Conservation (phyloP, 2,888 invertebrate species). For the Selenia dentaria region DNA sequence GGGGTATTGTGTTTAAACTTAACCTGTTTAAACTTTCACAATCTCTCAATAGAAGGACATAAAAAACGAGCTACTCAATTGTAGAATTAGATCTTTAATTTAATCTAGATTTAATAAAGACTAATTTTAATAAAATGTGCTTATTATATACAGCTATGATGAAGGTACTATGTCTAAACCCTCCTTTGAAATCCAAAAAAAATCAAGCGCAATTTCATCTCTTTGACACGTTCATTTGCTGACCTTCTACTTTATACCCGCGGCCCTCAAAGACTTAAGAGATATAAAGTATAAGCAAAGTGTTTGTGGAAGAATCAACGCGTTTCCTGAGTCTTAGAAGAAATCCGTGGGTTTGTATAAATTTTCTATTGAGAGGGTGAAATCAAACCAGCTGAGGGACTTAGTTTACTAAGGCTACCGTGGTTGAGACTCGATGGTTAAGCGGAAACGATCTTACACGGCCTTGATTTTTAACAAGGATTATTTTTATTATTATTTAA, state of each 20-base stretch:
- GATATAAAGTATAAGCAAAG: conserved; percentile 14
- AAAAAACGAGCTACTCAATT: too few species aligned
- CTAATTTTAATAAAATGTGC: too few species aligned
- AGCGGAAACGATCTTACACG: conserved; percentile 2
- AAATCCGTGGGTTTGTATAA: conserved; percentile 9
- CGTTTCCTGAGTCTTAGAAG: conserved; percentile 5
- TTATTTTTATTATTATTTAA: too few species aligned
- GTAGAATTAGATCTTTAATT: too few species aligned
- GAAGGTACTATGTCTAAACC: background rate
- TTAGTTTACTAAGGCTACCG: conserved; percentile 4
- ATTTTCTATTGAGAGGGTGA: conserved; percentile 17
- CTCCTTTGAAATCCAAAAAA: background rate
- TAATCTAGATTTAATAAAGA: too few species aligned
- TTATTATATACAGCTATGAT: too few species aligned
- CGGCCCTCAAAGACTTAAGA: background rate
- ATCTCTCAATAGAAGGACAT: too few species aligned
- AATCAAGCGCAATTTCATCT: background rate
- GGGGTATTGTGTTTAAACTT: too few species aligned
- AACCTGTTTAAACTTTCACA: too few species aligned
- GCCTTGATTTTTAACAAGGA: too few species aligned
- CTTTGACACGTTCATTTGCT: background rate
- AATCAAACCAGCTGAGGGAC: conserved; percentile 10
- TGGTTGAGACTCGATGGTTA: background rate
- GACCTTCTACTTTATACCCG: background rate
- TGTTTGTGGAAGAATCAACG: conserved; percentile 17